Percentiles rank a stretch among this genome's conserved stretches.
phyloP scores from a whole-genome alignment of 2,888 invertebrate species.

The Eristalinus aeneus region DNA sequence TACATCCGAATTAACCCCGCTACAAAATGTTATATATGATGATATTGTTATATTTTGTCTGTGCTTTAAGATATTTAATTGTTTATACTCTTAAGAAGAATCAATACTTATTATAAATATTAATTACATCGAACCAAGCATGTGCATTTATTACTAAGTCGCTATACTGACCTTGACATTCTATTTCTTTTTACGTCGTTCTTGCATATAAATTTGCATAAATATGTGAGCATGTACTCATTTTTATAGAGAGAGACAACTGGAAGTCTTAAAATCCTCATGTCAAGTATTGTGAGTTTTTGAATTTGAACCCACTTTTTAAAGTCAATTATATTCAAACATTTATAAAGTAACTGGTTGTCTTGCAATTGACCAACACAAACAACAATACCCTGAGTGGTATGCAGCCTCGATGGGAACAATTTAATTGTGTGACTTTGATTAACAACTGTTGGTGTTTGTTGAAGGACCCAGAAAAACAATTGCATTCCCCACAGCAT shows the following conservation, averaged over 20 bases:
- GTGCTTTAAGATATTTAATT: background rate
- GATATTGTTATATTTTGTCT: background rate
- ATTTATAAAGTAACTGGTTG: background rate
- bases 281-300: constrained; percentile 11
- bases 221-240: background rate
- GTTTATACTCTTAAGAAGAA: background rate
- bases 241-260: constrained; percentile 11
- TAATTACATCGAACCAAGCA: background rate
- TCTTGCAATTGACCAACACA: constrained; percentile 42
- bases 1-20: too few species aligned
- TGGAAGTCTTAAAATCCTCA: constrained; percentile 16
- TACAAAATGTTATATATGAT: too few species aligned
- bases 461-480: constrained; percentile 24
- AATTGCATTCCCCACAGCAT: constrained; percentile 2
- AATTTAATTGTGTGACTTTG: constrained; percentile 47
- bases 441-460: constrained; percentile 50
- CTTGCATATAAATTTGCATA: constrained; percentile 21
- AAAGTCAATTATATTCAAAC: constrained; percentile 35
- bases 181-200: background rate
- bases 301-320: constrained; percentile 18
- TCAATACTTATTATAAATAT: background rate
- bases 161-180: constrained; percentile 31
- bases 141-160: background rate
- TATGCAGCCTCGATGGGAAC: constrained; percentile 33
- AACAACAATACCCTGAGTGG: constrained; percentile 56